Conservation (phyloP, 2,888 invertebrate genomes). For the Lasioglossum pauxillum region DNA sequence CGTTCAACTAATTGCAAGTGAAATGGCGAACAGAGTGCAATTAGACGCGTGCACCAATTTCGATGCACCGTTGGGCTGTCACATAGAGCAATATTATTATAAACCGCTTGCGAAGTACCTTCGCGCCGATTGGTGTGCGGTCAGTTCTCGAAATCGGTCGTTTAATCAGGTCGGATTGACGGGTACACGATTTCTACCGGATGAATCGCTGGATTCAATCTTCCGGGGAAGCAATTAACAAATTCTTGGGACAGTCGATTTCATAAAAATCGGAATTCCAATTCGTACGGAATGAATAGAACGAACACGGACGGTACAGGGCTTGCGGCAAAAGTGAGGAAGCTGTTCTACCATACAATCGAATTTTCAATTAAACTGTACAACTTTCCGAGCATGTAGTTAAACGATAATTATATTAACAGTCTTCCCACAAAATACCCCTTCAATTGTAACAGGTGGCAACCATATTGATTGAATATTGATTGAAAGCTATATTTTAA, state of each 20-base stretch:
- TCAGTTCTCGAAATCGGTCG: not conserved
- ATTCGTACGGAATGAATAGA: not conserved
- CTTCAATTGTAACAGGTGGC: not conserved
- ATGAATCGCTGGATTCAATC: not conserved
- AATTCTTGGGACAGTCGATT: not conserved
- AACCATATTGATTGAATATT: not conserved
- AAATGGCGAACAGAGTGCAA: not conserved
- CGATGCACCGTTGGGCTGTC: not conserved
- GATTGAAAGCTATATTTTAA: too few species aligned
- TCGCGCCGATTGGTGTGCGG: not conserved
- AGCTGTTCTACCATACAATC: not conserved
- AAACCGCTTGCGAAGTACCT: constrained; percentile 7
- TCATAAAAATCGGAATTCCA: constrained; percentile 6
- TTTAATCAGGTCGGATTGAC: not conserved
- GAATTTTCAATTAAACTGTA: not conserved
- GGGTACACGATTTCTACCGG: not conserved
- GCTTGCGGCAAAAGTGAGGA: not conserved
- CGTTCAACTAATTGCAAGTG: not conserved
- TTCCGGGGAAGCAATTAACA: not conserved
- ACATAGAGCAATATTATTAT: not conserved
- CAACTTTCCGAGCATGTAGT: not conserved
- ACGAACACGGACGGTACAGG: not conserved
- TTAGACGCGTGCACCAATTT: not conserved
- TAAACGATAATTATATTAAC: not conserved
- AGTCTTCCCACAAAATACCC: not conserved